Evolutionary conservation across 2,797 vertebrate genomes (phyloP), one percentile per base, ranked within the genome.

Genomic region (Sebastiscus tertius): DNA sequence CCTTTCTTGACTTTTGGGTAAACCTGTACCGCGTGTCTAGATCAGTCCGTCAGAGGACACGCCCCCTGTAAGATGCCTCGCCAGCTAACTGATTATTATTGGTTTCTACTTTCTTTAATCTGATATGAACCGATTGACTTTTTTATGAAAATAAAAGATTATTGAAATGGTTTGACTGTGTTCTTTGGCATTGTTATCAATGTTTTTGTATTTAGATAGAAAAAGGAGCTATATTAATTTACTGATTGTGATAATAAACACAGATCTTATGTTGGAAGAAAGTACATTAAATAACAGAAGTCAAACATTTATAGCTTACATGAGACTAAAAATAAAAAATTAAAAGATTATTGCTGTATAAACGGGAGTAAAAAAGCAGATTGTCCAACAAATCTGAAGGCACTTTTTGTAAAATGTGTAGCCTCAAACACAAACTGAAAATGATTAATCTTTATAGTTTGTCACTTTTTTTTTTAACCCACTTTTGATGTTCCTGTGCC

Each of bases 71-170:
- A 89, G 77, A 93, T 72, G 89, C 91, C 90, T 94, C 89, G 89
- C 91, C 92, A 92, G 89, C 91, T 87, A 88, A 92, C 74, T 70
- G 77, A 91, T 93, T 93, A 87, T 89, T 89, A 87, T 93, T 89
- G 90, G 88, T 95, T 93, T 94, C 91, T 91, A 92, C 90, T 95
- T 96, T 95, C 94, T 95, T 95, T 95, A 94, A 95, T 94, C 94
- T 91, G 92, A 93, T 92, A 93, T 87, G 83, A 94, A 92, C 88
- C 85, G 75, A 94, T 94, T 95, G 89, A 94, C 89, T 94, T 95
- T 96, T 96, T 95, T 95, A 94, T 91, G 86, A 83, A 61, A 96
- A 95, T 95, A 96, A 96, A 96, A 96, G 89, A 93, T 85, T 91
- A 94, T 91, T 92, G 86, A 94, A 94, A 93, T 85, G 90, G 59